Percentiles rank a stretch among this genome's conserved stretches.
phyloP scores from a whole-genome alignment of 2,888 invertebrate genomes.

The Lasioglossum pauxillum region DNA sequence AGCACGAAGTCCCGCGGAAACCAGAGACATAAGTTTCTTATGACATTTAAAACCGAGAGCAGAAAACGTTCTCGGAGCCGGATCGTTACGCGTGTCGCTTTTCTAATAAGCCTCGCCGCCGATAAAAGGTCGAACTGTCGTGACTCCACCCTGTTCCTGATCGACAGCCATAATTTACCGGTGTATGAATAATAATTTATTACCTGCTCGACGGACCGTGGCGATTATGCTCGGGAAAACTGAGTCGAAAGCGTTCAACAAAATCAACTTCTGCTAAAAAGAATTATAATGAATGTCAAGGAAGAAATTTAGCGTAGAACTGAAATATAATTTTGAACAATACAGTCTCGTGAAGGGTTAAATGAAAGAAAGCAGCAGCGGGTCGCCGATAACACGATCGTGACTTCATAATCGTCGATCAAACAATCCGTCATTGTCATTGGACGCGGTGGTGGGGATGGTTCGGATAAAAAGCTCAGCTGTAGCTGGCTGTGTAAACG shows the following conservation, averaged over 20 bases:
- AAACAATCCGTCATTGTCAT: constrained; percentile 74
- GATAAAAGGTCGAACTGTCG: constrained; percentile 33
- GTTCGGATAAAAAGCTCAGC: constrained; percentile 61
- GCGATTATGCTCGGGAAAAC: background rate
- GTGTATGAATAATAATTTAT: constrained; percentile 12
- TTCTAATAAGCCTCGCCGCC: constrained; percentile 17
- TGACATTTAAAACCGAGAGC: constrained; percentile 50
- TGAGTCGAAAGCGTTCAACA: background rate
- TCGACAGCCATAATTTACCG: background rate
- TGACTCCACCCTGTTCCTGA: background rate
- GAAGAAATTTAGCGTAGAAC: too few relatives aligned
- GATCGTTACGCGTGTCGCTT: constrained; percentile 37
- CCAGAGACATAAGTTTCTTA: constrained; percentile 33
- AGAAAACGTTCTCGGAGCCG: constrained; percentile 12
- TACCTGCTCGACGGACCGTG: background rate
- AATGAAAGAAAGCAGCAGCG: background rate
- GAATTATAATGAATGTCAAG: background rate
- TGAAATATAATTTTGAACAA: background rate
- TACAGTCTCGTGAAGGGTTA: background rate
- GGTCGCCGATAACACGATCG: constrained; percentile 55
- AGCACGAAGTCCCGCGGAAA: constrained; percentile 24
- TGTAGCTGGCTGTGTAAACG: constrained; percentile 74
- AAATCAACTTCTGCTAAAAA: background rate
- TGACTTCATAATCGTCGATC: constrained; percentile 72
- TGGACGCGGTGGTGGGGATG: constrained; percentile 20